Conservation (phyloP, 2,888 invertebrate species). For the Alcis repandata region DNA sequence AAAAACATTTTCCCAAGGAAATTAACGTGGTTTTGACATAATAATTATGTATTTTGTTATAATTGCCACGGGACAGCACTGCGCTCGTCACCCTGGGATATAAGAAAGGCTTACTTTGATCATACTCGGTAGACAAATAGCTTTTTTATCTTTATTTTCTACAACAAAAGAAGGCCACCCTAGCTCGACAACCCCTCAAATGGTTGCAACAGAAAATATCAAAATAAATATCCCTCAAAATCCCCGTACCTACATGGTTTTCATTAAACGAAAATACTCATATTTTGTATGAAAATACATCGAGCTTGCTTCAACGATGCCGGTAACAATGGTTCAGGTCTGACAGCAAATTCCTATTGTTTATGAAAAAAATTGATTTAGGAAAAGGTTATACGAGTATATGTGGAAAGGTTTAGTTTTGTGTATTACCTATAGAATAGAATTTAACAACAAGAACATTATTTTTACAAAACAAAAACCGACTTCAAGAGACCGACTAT, state of each 20-base stretch:
- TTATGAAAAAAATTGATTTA: neutral
- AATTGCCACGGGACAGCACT: too few relatives aligned
- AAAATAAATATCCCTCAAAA: constrained; percentile 27
- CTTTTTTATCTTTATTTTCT: neutral
- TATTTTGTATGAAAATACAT: constrained; percentile 18
- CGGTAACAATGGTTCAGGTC: constrained; percentile 7
- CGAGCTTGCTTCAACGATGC: constrained; percentile 8
- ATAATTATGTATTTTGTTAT: neutral
- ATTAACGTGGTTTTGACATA: neutral
- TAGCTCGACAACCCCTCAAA: constrained; percentile 17
- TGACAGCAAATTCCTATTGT: constrained; percentile 11
- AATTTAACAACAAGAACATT: too few relatives aligned
- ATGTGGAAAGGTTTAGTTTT: neutral
- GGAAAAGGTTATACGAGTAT: neutral
- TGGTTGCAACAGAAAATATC: constrained; percentile 14
- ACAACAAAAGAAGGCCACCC: neutral
- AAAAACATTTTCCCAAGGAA: too few relatives aligned
- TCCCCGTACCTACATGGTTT: constrained; percentile 17
- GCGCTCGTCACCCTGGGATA: too few relatives aligned
- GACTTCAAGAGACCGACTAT: too few relatives aligned
- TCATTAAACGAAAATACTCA: constrained; percentile 18
- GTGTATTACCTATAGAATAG: constrained; percentile 1
- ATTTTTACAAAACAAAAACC: too few relatives aligned
- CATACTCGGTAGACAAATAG: too few relatives aligned
- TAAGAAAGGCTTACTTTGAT: too few relatives aligned